Percentiles rank a stretch among this genome's conserved stretches.
Conservation (phyloP, 2,888 invertebrate genomes). For the Eupithecia inturbata region DNA sequence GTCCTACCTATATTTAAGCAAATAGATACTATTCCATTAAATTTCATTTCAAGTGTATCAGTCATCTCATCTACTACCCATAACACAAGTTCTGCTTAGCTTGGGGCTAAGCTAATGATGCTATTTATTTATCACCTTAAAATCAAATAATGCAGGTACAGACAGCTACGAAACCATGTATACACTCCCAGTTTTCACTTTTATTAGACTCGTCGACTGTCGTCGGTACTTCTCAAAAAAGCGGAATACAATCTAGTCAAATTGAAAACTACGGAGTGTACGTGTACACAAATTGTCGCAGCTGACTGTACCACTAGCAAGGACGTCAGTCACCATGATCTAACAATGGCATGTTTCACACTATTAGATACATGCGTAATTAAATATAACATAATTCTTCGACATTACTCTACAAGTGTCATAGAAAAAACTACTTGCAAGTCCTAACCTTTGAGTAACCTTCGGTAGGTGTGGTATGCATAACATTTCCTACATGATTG, state of each 20-base stretch:
- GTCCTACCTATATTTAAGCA: too few relatives aligned
- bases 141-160: background rate
- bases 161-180: background rate
- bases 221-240: background rate
- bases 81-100: too few relatives aligned
- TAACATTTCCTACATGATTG: background rate
- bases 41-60: too few relatives aligned
- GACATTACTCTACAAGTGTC: slow-evolving; percentile 6
- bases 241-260: background rate
- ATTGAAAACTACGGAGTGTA: background rate
- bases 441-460: background rate
- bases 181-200: background rate
- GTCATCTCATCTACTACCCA: too few relatives aligned
- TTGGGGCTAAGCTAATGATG: too few relatives aligned
- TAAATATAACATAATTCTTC: slow-evolving; percentile 14
- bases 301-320: slow-evolving; percentile 3
- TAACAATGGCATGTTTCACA: slow-evolving; percentile 23
- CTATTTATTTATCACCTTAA: background rate
- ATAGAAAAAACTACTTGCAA: slow-evolving; percentile 11
- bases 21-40: too few relatives aligned
- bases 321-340: slow-evolving; percentile 26
- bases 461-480: background rate
- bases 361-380: slow-evolving; percentile 14
- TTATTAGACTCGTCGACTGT: background rate
- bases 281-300: background rate